Base-by-base conservation (phyloP, 2,797 vertebrate genomes). In the Iguana delicatissima region DNA sequence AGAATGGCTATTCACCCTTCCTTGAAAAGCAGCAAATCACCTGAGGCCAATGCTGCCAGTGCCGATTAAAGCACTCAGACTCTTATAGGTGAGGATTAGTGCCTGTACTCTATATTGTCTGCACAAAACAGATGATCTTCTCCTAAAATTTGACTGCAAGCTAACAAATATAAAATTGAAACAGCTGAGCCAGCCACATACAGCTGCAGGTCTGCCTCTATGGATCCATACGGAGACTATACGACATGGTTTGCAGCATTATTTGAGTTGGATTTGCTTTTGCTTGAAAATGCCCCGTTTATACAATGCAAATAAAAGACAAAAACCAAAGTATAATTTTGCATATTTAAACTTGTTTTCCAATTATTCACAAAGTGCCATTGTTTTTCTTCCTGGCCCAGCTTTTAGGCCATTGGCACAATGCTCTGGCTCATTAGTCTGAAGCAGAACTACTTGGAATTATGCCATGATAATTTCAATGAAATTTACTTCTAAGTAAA, bases 161-260 rank as follows among this genome's bases (percentile, higher is more conserved):
- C 52, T 93, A 94, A 91, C 82, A 90, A 80, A 89, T 64, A 89
- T 87, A 92, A 93, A 90, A 79, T 80, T 76, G 90, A 93, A 94
- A 72, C 92, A 84, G 81, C 94, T 93, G 92, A 87, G 57, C 73
- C 91, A 89, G 87, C 50, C 88, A 69, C 83, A 57, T 46, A 67
- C 92, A 94, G 91, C 94, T 95, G 85, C 93, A 81, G 79, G 83
- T 59, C 57, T 92, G 89, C 88, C 50, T 76, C 20, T 69, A 1
- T 77, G 64, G 64, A 42, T 91, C 1, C 89, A 84, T 59, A 74
- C 80, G 62, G 85, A 90, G 20, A 81, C 3, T 14, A 6, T 55
- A 86, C 0, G 0, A 16, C 72, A 14, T 6, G 3, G 35, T 42
- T 46, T 64, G 72, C 10, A 93, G 32, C 6, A 35, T 84, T 83